Evolutionary conservation across 2,888 invertebrate species (phyloP).

Genomic region (Fragum fragum): DNA sequence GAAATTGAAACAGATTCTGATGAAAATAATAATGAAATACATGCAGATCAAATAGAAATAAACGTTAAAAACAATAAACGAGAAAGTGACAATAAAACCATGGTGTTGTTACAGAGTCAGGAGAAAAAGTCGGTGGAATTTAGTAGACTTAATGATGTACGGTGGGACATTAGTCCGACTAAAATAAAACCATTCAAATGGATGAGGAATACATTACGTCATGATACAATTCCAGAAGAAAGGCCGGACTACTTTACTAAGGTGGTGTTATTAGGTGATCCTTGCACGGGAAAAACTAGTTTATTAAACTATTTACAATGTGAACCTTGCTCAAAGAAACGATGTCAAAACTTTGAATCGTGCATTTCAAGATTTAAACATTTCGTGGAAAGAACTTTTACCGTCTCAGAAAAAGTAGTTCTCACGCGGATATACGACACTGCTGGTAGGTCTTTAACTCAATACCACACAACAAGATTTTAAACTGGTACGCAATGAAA

Average conservation of each 20-base stretch:
- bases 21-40: neutral
- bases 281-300: conserved; percentile 48
- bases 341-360: neutral
- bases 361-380: conserved; percentile 22
- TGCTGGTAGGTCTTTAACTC: conserved; percentile 48
- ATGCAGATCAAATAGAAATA: neutral
- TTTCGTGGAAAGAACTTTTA: conserved; percentile 39
- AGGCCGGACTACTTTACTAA: conserved; percentile 44
- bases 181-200: conserved; percentile 12
- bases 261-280: conserved; percentile 55
- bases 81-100: neutral
- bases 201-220: neutral
- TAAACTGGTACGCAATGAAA: too few relatives aligned
- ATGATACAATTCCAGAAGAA: conserved; percentile 4
- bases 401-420: conserved; percentile 31
- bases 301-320: conserved; percentile 27
- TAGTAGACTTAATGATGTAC: neutral
- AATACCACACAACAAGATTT: too few relatives aligned
- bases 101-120: conserved; percentile 8
- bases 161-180: neutral
- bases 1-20: neutral
- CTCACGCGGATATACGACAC: conserved; percentile 57
- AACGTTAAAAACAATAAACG: neutral
- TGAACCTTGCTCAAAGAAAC: neutral
- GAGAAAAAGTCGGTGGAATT: neutral